These are phyloP conservation scores for Agelastica alni DNA, from an alignment of 2,888 invertebrate genomes.

Conservation along the genomic window DNA sequence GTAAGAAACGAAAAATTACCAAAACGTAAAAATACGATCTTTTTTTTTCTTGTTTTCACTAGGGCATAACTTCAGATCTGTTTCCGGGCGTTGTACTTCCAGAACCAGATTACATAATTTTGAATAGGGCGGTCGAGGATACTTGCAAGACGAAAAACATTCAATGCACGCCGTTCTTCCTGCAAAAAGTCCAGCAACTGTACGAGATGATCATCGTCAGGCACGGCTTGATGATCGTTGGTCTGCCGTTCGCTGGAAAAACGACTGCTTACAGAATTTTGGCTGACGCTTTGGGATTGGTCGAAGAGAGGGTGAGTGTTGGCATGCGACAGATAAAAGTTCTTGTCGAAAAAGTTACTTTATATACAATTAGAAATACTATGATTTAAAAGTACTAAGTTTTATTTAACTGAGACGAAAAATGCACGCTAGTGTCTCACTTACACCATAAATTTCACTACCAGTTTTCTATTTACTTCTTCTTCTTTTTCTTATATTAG, in stretches of 20 bases:
- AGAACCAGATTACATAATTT: constrained; percentile 75
- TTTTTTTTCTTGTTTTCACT: too few species aligned
- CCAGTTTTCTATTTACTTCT: too few species aligned
- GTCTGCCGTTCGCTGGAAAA: constrained; percentile 91
- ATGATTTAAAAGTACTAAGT: too few species aligned
- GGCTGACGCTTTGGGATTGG: constrained; percentile 76
- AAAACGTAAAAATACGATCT: too few species aligned
- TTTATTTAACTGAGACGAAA: too few species aligned
- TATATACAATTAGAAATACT: too few species aligned
- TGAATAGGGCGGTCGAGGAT: constrained; percentile 68
- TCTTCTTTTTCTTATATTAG: too few species aligned
- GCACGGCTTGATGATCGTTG: constrained; percentile 94
- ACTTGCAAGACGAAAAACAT: constrained; percentile 74
- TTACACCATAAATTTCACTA: too few species aligned
- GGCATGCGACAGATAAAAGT: not conserved
- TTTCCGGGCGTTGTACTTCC: constrained; percentile 86
- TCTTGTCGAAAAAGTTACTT: not conserved
- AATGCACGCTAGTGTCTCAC: too few species aligned
- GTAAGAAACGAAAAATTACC: constrained; percentile 52
- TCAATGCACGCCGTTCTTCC: constrained; percentile 82
- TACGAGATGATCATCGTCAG: constrained; percentile 95
- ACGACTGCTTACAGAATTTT: constrained; percentile 82
- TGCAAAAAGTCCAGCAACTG: constrained; percentile 87
- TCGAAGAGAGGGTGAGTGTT: constrained; percentile 69
- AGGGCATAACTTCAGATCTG: constrained; percentile 89